A percentile compares a stretch with the other conserved stretches of the same genome.
Conservation (phyloP, 2,113 vertebrate species). For the Zeus faber region DNA sequence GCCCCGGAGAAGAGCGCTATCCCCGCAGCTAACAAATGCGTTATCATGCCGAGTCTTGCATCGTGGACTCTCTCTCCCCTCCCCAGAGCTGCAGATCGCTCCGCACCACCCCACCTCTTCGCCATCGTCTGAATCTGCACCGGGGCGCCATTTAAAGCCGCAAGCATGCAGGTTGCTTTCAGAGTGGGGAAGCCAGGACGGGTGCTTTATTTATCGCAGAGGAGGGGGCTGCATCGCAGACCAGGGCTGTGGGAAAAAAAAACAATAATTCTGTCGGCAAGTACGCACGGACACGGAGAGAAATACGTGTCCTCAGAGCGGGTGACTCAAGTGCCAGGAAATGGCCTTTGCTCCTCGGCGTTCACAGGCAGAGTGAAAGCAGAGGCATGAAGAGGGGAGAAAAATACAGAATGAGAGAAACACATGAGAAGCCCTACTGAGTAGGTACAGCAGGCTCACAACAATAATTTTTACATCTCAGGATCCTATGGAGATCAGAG, state of each 20-base stretch:
- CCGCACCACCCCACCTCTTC: neutral
- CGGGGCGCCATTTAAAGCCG: too few species aligned
- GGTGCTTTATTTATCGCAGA: constrained; percentile 52
- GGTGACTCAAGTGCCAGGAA: constrained; percentile 41
- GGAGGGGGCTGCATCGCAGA: too few species aligned
- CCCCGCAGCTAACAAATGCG: constrained; percentile 11
- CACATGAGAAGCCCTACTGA: constrained; percentile 8
- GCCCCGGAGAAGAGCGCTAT: constrained; percentile 13
- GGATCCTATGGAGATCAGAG: constrained; percentile 42
- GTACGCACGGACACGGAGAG: constrained; percentile 26
- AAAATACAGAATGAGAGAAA: neutral
- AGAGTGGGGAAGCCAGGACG: constrained; percentile 27
- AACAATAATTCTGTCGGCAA: neutral
- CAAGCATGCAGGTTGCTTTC: too few species aligned
- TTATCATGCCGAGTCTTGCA: constrained; percentile 16
- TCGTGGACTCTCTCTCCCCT: neutral
- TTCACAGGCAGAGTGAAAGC: constrained; percentile 16
- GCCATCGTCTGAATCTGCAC: constrained; percentile 15
- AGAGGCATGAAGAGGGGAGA: constrained; percentile 30
- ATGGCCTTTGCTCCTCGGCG: constrained; percentile 36
- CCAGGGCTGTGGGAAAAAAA: too few species aligned
- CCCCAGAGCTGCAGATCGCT: constrained; percentile 9
- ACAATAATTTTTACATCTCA: constrained; percentile 38
- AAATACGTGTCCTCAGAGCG: constrained; percentile 36
- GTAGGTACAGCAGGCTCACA: constrained; percentile 42